phyloP scores from a whole-genome alignment of 2,888 invertebrate genomes.

The Latheticus oryzae region DNA sequence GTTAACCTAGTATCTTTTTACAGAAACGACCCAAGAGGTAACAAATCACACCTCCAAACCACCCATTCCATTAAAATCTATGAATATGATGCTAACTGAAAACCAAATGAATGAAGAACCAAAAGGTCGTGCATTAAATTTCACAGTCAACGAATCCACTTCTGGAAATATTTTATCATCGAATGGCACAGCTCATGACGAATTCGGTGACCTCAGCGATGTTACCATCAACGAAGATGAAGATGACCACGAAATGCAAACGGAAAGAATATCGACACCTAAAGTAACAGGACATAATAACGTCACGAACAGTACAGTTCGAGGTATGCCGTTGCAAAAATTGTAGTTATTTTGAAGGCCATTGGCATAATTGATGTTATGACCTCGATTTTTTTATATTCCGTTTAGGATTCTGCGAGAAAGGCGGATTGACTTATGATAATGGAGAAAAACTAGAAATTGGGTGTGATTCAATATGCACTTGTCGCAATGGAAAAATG shows the following conservation, averaged over 20 bases:
- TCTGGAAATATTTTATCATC: slow-evolving; percentile 54
- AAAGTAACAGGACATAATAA: slow-evolving; percentile 27
- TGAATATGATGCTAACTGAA: slow-evolving; percentile 60
- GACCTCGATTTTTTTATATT: slow-evolving; percentile 11
- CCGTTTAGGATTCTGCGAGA: slow-evolving; percentile 58
- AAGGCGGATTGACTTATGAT: slow-evolving; percentile 66
- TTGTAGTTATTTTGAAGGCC: not conserved
- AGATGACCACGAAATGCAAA: slow-evolving; percentile 56
- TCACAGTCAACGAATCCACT: slow-evolving; percentile 56
- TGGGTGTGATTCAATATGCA: slow-evolving; percentile 83
- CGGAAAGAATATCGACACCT: slow-evolving; percentile 52
- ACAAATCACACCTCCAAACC: slow-evolving; percentile 54
- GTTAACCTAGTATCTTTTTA: no score
- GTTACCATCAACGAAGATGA: slow-evolving; percentile 80
- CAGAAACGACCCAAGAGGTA: slow-evolving; percentile 47
- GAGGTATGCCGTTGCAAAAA: slow-evolving; percentile 9
- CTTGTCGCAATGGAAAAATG: slow-evolving; percentile 77
- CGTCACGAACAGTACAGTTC: slow-evolving; percentile 18
- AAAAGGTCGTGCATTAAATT: slow-evolving; percentile 61
- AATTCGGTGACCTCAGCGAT: slow-evolving; percentile 77
- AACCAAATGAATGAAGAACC: slow-evolving; percentile 55
- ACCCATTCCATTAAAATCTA: slow-evolving; percentile 49
- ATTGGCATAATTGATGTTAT: not conserved
- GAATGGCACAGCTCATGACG: slow-evolving; percentile 46
- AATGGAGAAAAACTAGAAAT: slow-evolving; percentile 78